Percentiles rank a stretch among this genome's conserved stretches.
Evolutionary conservation across 2,113 vertebrate species (phyloP).

Genomic region (Choloepus hoffmanni): DNA sequence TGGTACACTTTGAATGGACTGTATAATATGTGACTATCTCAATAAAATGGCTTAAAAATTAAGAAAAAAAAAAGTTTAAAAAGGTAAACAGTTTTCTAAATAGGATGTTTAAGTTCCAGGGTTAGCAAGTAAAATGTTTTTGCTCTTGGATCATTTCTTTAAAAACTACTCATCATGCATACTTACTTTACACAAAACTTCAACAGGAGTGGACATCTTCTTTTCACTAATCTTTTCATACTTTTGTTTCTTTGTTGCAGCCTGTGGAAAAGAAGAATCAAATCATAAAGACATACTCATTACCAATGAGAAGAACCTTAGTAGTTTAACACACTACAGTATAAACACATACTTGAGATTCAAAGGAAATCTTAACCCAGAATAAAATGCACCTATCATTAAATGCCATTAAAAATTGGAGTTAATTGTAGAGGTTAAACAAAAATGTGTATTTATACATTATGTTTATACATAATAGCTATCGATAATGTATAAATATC

Average conservation of each 20-base stretch:
- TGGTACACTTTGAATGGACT: too few species aligned
- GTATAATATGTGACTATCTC: too few species aligned
- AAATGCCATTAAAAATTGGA: not conserved
- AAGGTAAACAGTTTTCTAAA: not conserved
- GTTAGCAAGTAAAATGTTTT: not conserved
- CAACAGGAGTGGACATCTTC: constrained; percentile 99
- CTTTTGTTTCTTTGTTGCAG: constrained; percentile 99
- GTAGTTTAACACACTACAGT: not conserved
- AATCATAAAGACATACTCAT: constrained; percentile 23
- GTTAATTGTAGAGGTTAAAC: not conserved
- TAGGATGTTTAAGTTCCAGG: not conserved
- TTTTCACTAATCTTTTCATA: constrained; percentile 99
- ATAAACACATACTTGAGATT: not conserved
- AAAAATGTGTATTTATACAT: too few species aligned
- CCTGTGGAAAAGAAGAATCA: constrained; percentile 88
- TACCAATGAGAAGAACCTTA: not conserved
- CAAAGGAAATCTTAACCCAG: constrained; percentile 9
- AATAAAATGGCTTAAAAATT: too few species aligned
- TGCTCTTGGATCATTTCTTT: not conserved
- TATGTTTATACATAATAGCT: too few species aligned
- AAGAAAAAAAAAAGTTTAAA: not conserved
- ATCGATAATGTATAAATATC: constrained; percentile 1
- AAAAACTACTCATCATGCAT: constrained; percentile 60
- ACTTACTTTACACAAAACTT: constrained; percentile 99
- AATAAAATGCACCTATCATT: not conserved